Conservation (phyloP, 2,113 vertebrate genomes). For the Otolemur garnettii region DNA sequence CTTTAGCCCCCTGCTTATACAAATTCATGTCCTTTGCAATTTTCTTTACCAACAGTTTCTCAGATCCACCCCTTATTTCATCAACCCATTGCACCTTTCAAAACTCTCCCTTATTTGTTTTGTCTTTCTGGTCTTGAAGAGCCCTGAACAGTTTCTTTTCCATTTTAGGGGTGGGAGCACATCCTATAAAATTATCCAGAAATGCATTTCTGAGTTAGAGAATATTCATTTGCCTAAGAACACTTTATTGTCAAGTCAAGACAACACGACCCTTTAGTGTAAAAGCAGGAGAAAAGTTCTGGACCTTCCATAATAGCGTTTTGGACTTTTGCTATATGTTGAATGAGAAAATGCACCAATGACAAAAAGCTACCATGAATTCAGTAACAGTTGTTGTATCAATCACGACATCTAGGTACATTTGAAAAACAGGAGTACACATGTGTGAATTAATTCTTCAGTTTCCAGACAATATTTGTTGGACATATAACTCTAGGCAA, state of each 20-base stretch:
- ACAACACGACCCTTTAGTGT: background rate
- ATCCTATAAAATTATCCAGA: slow-evolving; percentile 35
- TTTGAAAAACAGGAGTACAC: background rate
- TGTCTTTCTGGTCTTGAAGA: slow-evolving; percentile 55
- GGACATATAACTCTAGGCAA: background rate
- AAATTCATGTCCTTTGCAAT: slow-evolving; percentile 57
- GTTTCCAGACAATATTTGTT: background rate
- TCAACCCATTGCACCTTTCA: slow-evolving; percentile 44
- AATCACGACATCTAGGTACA: background rate
- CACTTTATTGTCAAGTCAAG: background rate
- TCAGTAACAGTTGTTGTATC: background rate
- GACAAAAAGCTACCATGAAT: background rate
- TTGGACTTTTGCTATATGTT: background rate
- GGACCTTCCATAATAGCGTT: background rate
- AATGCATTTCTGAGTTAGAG: slow-evolving; percentile 36
- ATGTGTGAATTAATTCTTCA: background rate
- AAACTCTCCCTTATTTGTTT: slow-evolving; percentile 63
- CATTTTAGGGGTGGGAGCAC: background rate
- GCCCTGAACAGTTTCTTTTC: slow-evolving; percentile 52
- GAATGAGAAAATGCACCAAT: slow-evolving; percentile 40
- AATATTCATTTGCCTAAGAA: slow-evolving; percentile 8
- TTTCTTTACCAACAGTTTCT: slow-evolving; percentile 62
- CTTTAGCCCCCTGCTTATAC: slow-evolving; percentile 39
- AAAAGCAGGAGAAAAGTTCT: background rate
- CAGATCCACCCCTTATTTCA: slow-evolving; percentile 54